These are phyloP conservation scores for Aromia moschata DNA, from an alignment of 2,888 invertebrate genomes.

Conservation along the genomic window DNA sequence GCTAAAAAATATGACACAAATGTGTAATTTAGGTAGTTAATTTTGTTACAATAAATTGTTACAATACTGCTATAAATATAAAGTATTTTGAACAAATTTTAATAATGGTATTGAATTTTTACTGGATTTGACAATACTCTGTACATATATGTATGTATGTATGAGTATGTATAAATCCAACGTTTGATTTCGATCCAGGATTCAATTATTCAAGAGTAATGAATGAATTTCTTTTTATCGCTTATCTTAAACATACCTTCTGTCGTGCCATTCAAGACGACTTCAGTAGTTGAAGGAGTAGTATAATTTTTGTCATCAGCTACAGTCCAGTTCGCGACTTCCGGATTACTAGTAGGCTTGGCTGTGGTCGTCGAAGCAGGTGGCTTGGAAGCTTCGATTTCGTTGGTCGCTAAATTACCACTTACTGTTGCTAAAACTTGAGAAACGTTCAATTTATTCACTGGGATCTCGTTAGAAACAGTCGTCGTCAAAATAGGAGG, in stretches of 20 bases:
- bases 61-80: too few relatives aligned
- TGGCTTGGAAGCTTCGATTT: slow-evolving; percentile 49
- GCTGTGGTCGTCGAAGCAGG: slow-evolving; percentile 36
- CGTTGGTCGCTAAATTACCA: slow-evolving; percentile 44
- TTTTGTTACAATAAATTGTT: too few relatives aligned
- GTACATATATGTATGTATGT: too few relatives aligned
- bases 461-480: slow-evolving; percentile 44
- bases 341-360: slow-evolving; percentile 55
- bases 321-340: slow-evolving; percentile 66
- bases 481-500: slow-evolving; percentile 42
- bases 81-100: too few relatives aligned
- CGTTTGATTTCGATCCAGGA: too few relatives aligned
- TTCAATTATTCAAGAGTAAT: too few relatives aligned
- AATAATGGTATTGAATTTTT: too few relatives aligned
- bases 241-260: slow-evolving; percentile 24
- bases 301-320: slow-evolving; percentile 57
- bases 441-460: slow-evolving; percentile 44
- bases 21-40: too few relatives aligned
- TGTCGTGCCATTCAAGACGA: slow-evolving; percentile 25
- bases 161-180: too few relatives aligned
- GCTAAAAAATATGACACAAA: too few relatives aligned
- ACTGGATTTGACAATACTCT: too few relatives aligned
- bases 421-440: slow-evolving; percentile 44
- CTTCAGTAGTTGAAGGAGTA: slow-evolving; percentile 7
- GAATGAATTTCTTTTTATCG: too few relatives aligned